Base-by-base conservation (phyloP, 2,888 invertebrate genomes). In the Zootermopsis nevadensis region DNA sequence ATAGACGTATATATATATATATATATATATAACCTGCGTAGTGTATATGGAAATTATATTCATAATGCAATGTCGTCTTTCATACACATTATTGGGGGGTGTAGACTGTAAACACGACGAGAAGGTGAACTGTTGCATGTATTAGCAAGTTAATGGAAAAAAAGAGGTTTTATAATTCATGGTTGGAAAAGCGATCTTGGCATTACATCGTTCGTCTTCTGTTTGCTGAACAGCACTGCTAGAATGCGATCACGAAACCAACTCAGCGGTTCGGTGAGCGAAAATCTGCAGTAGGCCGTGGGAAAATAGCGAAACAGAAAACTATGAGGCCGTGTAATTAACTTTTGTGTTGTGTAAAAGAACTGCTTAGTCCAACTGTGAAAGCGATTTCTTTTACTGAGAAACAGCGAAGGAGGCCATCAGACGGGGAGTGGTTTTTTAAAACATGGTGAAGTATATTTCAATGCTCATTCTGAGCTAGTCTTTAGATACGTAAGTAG, bases 131-230 rank as follows among this genome's bases (percentile, higher is more conserved):
- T 55, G 77, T 55, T 77, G 55, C 77, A 77, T 77, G 31, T 30
- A 77, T 77, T 77, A 77, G 48, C 77, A 77, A 77, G 77, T 77
- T 77, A 77, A 77, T 77, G 77, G 77, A 30, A 55, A 55, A 55
- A 77, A 77, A 24, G 24, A 31, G 31, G n/a, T 30, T 55, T 55
- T 77, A 53, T 53, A 53, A 48, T 55, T n/a, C 48, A 77, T 48
- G 27, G 55, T 55, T 31, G 69, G 69, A 69, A 24, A 7, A 22
- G 30, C 19, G 8, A 67, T 12, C 31, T 31, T 67, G 31, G 30
- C 67, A 31, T 31, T 67, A 3, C 31, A 67, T 33, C 33, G 69
- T 69, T 33, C 69, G 69, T 69, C 69, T 69, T 69, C 15, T 69
- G 69, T 69, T 69, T 69, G 69, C 69, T 69, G 33, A 69, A 33